Evolutionary conservation across 2,888 invertebrate species (phyloP), one percentile per base, ranked within the genome.

Genomic region (Tholera decimalis): DNA sequence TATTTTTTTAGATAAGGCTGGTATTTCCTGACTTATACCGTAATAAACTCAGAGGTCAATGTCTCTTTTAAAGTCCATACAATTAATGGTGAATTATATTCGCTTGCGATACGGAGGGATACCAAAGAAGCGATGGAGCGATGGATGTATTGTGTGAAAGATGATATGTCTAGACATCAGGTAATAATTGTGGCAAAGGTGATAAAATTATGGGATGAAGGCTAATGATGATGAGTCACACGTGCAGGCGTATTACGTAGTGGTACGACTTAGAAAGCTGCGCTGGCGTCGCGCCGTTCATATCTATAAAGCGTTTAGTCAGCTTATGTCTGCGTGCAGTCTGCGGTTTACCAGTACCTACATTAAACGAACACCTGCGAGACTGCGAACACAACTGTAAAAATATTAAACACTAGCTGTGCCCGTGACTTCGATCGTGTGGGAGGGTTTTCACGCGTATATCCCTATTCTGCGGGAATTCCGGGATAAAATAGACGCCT

Each of bases 311-410:
- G 33, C 53, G 44, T 33, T 63, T 72, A 50, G 49, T 43, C 33
- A 46, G 64, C 18, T 51, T 47, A 35, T 51, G 63, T 72, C 43
- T 72, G 18, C 44, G 22, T 22, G 33, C 33, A 51, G n/a, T 37
- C 55, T 26, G 96, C 75, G 22, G 28, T 35, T 46, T 44, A 39
- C n/a, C n/a, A n/a, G n/a, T 46, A 26, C 22, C 33, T 26, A 51
- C 39, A 39, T 15, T 39, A 9, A 0, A 3, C 18, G 37, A 61
- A 39, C 41, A 70, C 65, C 47, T 59, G 35, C 22, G 22, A 15
- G 44, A 24, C 24, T 6, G 15, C 6, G 24, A 22, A 15, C n/a
- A n/a, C n/a, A n/a, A n/a, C 22, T 4, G 24, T 24, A 24, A 15
- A 8, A 44, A 15, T 18, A 4, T 3, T 43, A 6, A 13, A 22